phyloP scores from a whole-genome alignment of 2,797 vertebrate species.

The Trematomus bernacchii region DNA sequence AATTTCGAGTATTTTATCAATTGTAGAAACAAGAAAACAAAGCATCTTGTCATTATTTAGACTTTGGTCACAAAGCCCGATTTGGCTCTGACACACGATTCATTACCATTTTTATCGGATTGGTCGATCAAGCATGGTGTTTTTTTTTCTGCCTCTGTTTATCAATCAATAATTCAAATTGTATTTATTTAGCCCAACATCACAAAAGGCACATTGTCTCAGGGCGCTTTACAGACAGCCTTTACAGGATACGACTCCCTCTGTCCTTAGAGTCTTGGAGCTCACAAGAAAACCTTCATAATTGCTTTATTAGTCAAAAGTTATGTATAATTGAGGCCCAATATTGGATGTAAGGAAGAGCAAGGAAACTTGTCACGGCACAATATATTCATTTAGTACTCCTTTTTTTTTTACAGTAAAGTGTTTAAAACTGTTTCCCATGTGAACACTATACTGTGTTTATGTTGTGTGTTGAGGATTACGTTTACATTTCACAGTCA shows the following conservation, averaged over 20 bases:
- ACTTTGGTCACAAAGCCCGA: slow-evolving; percentile 8
- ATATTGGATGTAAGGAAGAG: background rate
- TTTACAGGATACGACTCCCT: no score
- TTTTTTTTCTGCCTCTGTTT: background rate
- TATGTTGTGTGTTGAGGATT: background rate
- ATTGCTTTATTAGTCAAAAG: background rate
- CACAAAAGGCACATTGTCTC: no score
- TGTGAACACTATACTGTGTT: background rate
- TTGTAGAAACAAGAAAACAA: background rate
- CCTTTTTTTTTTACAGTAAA: no score
- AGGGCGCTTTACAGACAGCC: no score
- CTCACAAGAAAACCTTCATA: background rate
- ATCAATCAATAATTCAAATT: no score
- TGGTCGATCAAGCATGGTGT: background rate
- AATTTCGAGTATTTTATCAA: slow-evolving; percentile 4
- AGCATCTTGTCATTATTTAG: slow-evolving; percentile 1
- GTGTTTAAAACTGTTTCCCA: background rate
- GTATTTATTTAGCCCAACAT: no score
- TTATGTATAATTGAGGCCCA: background rate
- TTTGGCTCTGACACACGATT: background rate
- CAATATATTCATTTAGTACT: no score
- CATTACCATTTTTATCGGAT: background rate
- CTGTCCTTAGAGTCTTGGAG: no score
- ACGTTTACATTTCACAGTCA: background rate
- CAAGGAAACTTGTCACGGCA: no score